These are phyloP conservation scores for Mugil cephalus DNA, from an alignment of 2,113 vertebrate species.

Conservation along the genomic window DNA sequence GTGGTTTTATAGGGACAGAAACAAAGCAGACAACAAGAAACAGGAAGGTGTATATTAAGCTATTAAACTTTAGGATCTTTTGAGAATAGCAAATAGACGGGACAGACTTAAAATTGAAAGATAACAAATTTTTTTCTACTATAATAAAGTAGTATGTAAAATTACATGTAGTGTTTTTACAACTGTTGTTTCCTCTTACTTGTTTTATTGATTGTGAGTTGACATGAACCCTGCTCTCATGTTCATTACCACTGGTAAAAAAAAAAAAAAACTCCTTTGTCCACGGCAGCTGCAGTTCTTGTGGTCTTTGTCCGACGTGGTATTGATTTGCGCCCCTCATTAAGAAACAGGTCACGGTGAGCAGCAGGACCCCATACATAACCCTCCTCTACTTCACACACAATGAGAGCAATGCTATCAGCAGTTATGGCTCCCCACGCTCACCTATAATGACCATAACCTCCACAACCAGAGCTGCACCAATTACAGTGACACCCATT, in stretches of 20 bases:
- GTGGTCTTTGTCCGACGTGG: conserved; percentile 54
- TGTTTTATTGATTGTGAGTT: conserved; percentile 43
- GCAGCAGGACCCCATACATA: conserved; percentile 50
- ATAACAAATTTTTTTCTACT: neutral
- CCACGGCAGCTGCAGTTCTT: conserved; percentile 30
- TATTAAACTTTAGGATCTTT: neutral
- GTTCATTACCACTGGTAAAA: conserved; percentile 30
- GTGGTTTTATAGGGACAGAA: neutral
- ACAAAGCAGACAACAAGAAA: neutral
- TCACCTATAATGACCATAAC: conserved; percentile 70
- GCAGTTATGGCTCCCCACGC: conserved; percentile 64
- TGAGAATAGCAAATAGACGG: neutral
- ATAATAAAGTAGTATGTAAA: too few relatives aligned
- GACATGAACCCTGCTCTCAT: conserved; percentile 24
- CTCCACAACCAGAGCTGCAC: conserved; percentile 59
- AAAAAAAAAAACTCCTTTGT: conserved; percentile 50
- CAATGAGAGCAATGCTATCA: conserved; percentile 58
- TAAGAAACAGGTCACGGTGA: conserved; percentile 78
- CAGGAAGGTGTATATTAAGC: neutral
- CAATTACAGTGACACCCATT: conserved; percentile 72
- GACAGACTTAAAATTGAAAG: neutral
- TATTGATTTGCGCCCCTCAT: conserved; percentile 83
- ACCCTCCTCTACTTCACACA: conserved; percentile 67
- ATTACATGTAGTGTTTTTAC: too few relatives aligned
- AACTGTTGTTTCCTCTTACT: neutral